These are phyloP conservation scores for Gobionotothen gibberifrons DNA, from an alignment of 2,797 vertebrate genomes.

Conservation along the genomic window DNA sequence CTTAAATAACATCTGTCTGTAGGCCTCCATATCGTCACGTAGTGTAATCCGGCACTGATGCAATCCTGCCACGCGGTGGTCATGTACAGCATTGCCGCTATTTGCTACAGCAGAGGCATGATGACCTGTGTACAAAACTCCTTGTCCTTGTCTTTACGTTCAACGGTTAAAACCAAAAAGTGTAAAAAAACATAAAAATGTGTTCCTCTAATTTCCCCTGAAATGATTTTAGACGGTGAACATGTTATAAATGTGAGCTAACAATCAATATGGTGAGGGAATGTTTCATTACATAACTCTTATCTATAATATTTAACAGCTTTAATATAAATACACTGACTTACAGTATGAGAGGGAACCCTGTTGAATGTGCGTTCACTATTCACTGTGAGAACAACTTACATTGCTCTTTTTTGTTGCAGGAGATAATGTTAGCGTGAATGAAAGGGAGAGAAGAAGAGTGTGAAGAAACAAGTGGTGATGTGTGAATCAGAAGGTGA, in stretches of 20 bases:
- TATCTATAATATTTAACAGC: not conserved
- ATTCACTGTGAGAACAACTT: not conserved
- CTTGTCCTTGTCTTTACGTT: too few species aligned
- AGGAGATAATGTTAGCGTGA: not conserved
- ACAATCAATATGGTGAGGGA: too few species aligned
- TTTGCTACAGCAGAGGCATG: not conserved
- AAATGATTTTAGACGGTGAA: too few species aligned
- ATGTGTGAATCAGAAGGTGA: slow-evolving; percentile 11
- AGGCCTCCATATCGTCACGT: not conserved
- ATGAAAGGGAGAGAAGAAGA: not conserved
- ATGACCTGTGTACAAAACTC: not conserved
- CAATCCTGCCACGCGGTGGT: slow-evolving; percentile 52
- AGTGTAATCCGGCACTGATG: not conserved
- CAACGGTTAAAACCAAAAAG: too few species aligned
- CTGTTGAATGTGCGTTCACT: not conserved
- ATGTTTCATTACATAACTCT: too few species aligned
- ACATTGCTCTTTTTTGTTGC: not conserved
- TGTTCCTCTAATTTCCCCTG: too few species aligned
- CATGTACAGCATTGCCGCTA: not conserved
- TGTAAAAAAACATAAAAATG: too few species aligned
- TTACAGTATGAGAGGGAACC: too few species aligned
- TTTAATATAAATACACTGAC: not conserved
- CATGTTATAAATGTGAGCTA: too few species aligned
- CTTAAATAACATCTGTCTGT: not conserved
- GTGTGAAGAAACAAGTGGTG: slow-evolving; percentile 2